Percentiles rank a stretch among this genome's conserved stretches.
Evolutionary conservation across 2,113 vertebrate species (phyloP).

Genomic region (Halcyon malimbica): DNA sequence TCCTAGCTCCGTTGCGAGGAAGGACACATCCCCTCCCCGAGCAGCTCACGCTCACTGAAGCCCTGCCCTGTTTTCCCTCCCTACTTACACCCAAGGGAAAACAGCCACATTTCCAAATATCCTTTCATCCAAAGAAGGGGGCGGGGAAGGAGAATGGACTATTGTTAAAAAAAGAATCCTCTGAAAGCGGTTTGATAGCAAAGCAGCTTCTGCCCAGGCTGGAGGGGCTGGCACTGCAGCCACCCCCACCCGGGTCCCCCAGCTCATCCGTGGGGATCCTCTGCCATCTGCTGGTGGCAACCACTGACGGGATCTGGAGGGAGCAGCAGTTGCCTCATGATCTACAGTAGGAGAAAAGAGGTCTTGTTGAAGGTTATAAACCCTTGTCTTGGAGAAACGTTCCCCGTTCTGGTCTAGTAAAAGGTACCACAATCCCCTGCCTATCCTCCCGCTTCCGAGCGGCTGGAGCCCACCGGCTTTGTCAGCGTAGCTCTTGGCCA

Average conservation of each 20-base stretch:
- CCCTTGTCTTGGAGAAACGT: rapidly evolving
- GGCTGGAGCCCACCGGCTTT: neutral
- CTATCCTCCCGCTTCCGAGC: rapidly evolving
- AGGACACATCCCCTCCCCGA: neutral
- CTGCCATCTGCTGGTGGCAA: constrained; percentile 9
- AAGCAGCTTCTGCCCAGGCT: rapidly evolving
- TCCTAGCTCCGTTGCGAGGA: rapidly evolving
- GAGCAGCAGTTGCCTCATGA: rapidly evolving
- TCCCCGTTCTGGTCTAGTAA: rapidly evolving
- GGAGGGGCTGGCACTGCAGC: rapidly evolving
- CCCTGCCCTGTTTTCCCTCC: neutral
- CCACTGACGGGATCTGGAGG: rapidly evolving
- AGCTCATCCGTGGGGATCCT: neutral
- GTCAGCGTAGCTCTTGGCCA: rapidly evolving
- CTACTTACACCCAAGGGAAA: neutral
- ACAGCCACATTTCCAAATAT: neutral
- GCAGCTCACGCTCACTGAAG: rapidly evolving
- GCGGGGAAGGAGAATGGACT: rapidly evolving
- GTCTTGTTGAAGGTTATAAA: rapidly evolving
- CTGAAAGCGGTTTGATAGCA: rapidly evolving
- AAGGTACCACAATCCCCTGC: neutral
- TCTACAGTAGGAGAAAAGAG: rapidly evolving
- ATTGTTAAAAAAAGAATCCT: neutral
- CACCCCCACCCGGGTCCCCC: rapidly evolving
- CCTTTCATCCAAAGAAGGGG: neutral